A percentile compares a stretch with the other conserved stretches of the same genome.
These are phyloP conservation scores for Callaeas wilsoni DNA, from an alignment of 2,113 vertebrate species.

Conservation along the genomic window DNA sequence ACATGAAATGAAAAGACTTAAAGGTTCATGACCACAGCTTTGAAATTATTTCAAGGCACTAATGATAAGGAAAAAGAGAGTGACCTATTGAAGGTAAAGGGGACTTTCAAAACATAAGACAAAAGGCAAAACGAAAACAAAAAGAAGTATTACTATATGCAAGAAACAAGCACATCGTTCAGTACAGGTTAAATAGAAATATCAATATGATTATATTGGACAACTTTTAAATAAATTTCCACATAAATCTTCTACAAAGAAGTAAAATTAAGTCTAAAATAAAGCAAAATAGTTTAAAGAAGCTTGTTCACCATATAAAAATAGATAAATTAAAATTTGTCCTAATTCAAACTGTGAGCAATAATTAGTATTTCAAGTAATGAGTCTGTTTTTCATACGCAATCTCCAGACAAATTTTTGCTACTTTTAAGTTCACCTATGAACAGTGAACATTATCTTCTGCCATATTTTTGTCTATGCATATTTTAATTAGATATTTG, in stretches of 20 bases:
- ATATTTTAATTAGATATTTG: background rate
- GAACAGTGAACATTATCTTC: background rate
- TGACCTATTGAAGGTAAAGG: background rate
- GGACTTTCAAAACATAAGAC: background rate
- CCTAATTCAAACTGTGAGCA: background rate
- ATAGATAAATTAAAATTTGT: background rate
- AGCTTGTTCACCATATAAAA: background rate
- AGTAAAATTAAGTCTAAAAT: background rate
- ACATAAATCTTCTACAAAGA: background rate
- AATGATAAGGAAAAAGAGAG: background rate
- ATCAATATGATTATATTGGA: background rate
- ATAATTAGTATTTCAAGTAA: background rate
- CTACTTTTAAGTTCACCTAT: background rate
- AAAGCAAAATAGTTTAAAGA: background rate
- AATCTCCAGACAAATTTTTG: background rate
- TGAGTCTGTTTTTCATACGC: background rate
- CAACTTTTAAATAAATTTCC: background rate
- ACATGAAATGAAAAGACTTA: background rate
- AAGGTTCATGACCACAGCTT: background rate
- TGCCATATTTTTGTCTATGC: background rate
- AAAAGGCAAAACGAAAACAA: background rate
- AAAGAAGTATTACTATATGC: background rate
- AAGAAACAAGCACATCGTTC: background rate
- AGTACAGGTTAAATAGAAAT: background rate
- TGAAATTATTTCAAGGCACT: background rate